phyloP scores from a whole-genome alignment of 2,797 vertebrate genomes.

The Poliocrania exsul region DNA sequence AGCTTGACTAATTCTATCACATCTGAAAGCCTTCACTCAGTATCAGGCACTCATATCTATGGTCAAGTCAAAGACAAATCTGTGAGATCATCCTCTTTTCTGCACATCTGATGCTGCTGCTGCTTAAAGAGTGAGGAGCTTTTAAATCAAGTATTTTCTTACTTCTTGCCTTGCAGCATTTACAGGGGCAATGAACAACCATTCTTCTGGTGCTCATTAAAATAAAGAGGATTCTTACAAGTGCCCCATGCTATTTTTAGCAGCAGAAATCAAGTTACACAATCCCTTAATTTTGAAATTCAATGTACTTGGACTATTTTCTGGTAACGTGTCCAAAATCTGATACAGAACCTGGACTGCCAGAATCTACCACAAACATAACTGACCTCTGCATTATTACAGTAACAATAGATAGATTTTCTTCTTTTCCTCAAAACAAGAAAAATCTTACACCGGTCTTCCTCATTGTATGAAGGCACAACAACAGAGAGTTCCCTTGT shows the following conservation, averaged over 20 bases:
- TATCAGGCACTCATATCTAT: neutral
- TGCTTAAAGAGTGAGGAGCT: neutral
- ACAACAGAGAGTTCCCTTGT: conserved; percentile 89
- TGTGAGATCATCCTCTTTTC: neutral
- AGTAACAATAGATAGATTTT: neutral
- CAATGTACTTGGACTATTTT: neutral
- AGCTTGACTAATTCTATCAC: neutral
- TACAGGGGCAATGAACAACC: neutral
- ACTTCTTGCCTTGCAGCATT: neutral
- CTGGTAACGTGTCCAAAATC: neutral
- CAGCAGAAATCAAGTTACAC: neutral
- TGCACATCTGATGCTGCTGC: neutral
- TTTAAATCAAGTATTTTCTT: neutral
- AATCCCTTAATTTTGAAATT: conserved; percentile 8
- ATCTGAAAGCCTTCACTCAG: neutral
- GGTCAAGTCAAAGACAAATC: neutral
- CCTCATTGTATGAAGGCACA: conserved; percentile 94
- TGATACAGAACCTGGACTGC: neutral
- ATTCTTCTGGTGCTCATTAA: neutral
- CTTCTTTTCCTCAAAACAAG: conserved; percentile 15
- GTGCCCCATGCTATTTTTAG: neutral
- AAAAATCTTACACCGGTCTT: conserved; percentile 88
- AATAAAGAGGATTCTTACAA: neutral
- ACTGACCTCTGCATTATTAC: neutral
- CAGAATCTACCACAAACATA: neutral